Conservation (phyloP, 2,888 invertebrate genomes). For the Perdita meconis region DNA sequence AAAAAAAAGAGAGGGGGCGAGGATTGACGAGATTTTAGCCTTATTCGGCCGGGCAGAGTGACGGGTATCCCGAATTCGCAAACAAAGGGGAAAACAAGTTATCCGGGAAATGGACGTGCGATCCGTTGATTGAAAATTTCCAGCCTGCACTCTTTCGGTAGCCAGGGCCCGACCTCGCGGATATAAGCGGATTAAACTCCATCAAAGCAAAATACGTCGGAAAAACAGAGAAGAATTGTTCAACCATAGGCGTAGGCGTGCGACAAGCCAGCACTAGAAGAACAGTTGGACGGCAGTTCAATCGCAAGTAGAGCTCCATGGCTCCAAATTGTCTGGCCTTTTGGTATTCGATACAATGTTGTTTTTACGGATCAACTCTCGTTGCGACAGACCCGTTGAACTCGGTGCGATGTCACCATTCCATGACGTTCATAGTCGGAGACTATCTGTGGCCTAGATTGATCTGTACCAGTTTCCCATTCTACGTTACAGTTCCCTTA, state of each 20-base stretch:
- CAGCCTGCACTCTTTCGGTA: constrained; percentile 12
- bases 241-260: constrained; percentile 5
- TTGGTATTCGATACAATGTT: neutral
- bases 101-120: constrained; percentile 48
- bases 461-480: neutral
- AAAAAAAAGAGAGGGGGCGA: too few species aligned
- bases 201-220: constrained; percentile 45
- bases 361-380: neutral
- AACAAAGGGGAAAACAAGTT: constrained; percentile 51
- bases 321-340: constrained; percentile 1
- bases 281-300: neutral
- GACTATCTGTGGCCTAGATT: neutral
- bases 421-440: neutral
- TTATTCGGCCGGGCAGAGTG: neutral
- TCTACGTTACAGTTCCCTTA: neutral
- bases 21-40: constrained; percentile 21
- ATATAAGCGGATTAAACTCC: constrained; percentile 54
- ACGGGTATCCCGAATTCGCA: constrained; percentile 12
- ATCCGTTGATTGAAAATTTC: constrained; percentile 53
- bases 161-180: constrained; percentile 29
- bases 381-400: neutral
- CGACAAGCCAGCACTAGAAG: neutral
- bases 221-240: constrained; percentile 14
- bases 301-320: neutral
- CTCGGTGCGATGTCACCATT: neutral